These are phyloP conservation scores for Yponomeuta sedellus DNA, from an alignment of 2,888 invertebrate species.

Conservation along the genomic window DNA sequence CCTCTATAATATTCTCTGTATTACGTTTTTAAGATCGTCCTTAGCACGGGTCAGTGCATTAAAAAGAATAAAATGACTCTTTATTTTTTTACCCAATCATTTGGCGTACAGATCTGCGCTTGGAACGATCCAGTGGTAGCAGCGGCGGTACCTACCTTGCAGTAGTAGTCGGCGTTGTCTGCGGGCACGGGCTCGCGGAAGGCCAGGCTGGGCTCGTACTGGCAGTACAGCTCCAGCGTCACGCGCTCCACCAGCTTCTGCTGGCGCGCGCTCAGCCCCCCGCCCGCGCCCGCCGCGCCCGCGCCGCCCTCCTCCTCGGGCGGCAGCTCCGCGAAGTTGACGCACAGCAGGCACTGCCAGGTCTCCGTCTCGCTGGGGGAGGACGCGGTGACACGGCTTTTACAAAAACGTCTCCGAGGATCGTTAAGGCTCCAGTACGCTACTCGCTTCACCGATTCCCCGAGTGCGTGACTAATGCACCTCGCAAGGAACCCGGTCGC, in stretches of 20 bases:
- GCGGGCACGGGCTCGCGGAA: conserved; percentile 90
- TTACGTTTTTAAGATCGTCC: no score
- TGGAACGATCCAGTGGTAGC: no score
- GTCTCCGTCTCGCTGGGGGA: conserved; percentile 86
- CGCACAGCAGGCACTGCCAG: conserved; percentile 95
- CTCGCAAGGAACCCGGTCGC: no score
- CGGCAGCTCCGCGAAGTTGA: conserved; percentile 83
- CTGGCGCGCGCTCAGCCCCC: conserved; percentile 75
- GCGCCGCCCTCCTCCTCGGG: conserved; percentile 39
- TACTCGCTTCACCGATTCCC: no score
- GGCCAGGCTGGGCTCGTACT: conserved; percentile 90
- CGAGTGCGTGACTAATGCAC: no score
- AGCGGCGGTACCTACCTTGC: conserved; percentile 35
- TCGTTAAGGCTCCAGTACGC: no score
- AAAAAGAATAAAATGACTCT: no score
- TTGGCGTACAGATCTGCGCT: no score
- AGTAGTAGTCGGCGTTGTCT: conserved; percentile 67
- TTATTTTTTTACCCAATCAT: no score
- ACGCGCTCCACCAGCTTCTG: conserved; percentile 87
- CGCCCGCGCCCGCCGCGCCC: conserved; percentile 59
- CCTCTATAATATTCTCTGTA: no score
- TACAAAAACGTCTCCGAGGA: no score
- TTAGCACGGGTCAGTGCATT: no score
- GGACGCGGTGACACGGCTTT: not conserved
- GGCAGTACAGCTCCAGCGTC: conserved; percentile 93